Percentiles rank a stretch among this genome's conserved stretches.
Evolutionary conservation across 2,888 invertebrate species (phyloP).

Genomic region (Nephrotoma flavescens): DNA sequence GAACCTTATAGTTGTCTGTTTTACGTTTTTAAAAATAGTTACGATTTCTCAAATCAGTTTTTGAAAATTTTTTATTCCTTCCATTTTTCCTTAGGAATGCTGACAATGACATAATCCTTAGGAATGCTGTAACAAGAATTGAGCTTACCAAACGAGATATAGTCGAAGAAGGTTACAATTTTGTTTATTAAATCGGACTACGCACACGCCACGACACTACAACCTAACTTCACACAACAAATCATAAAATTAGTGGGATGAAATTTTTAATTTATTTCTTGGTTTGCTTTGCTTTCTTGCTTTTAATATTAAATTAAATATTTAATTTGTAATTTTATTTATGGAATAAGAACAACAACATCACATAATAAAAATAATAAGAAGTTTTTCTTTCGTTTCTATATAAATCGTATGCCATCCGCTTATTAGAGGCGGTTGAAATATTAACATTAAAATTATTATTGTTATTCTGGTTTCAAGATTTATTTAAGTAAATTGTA

Average conservation of each 20-base stretch:
- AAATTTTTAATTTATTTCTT: neutral
- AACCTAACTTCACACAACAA: neutral
- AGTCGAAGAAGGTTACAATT: too few species aligned
- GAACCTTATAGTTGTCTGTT: too few species aligned
- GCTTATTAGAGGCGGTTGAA: neutral
- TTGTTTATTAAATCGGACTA: too few species aligned
- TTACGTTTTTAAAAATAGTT: too few species aligned
- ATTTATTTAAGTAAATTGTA: neutral
- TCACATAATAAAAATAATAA: neutral
- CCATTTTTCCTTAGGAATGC: too few species aligned
- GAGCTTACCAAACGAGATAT: too few species aligned
- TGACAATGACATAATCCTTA: too few species aligned
- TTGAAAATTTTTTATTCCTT: too few species aligned
- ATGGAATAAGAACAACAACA: neutral
- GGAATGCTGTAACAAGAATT: too few species aligned
- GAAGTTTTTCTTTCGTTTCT: neutral
- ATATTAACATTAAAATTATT: neutral
- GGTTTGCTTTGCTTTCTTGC: neutral
- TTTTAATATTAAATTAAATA: neutral
- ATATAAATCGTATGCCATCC: neutral
- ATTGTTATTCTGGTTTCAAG: neutral
- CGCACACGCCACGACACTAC: too few species aligned
- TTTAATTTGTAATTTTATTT: neutral
- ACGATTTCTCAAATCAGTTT: too few species aligned
- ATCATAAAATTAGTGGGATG: neutral